Evolutionary conservation across 1,140 invertebrate genomes (phyloP).

Genomic region (Euwallacea fornicatus): DNA sequence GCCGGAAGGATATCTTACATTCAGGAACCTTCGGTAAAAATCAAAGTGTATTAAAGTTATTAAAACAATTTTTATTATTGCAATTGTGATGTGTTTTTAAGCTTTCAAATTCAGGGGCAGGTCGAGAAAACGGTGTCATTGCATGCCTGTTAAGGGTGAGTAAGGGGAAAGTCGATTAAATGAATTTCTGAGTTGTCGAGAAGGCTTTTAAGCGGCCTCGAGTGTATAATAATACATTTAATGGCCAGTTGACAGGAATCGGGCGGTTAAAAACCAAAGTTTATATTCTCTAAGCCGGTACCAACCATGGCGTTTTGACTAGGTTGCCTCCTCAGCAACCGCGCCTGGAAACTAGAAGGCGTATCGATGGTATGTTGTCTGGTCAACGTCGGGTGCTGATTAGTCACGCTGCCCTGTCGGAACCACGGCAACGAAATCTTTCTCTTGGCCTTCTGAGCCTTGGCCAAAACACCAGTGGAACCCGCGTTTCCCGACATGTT

Average conservation of each 20-base stretch:
- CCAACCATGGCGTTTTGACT: constrained; percentile 56
- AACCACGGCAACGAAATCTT: constrained; percentile 91
- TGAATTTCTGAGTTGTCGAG: neutral
- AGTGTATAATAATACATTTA: no score
- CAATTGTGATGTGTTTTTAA: no score
- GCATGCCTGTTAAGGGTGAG: no score
- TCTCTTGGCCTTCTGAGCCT: constrained; percentile 68
- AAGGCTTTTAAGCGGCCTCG: no score
- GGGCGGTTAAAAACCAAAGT: no score
- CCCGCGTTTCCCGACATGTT: constrained; percentile 11
- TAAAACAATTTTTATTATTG: no score
- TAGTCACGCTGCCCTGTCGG: constrained; percentile 72
- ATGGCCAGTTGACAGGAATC: no score
- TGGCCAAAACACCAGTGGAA: constrained; percentile 55
- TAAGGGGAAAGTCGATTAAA: constrained; percentile 8
- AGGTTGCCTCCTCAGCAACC: constrained; percentile 63
- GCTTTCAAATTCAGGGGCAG: no score
- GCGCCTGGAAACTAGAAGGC: constrained; percentile 75
- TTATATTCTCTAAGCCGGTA: constrained; percentile 9
- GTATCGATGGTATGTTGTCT: constrained; percentile 89
- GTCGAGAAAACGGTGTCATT: no score
- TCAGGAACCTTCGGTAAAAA: no score
- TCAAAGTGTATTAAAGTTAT: no score
- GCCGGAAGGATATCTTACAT: no score
- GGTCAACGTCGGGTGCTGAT: constrained; percentile 69